These are phyloP conservation scores for Phenganax marumi DNA, from an alignment of 92 coral and sea anemone species.

Conservation along the genomic window DNA sequence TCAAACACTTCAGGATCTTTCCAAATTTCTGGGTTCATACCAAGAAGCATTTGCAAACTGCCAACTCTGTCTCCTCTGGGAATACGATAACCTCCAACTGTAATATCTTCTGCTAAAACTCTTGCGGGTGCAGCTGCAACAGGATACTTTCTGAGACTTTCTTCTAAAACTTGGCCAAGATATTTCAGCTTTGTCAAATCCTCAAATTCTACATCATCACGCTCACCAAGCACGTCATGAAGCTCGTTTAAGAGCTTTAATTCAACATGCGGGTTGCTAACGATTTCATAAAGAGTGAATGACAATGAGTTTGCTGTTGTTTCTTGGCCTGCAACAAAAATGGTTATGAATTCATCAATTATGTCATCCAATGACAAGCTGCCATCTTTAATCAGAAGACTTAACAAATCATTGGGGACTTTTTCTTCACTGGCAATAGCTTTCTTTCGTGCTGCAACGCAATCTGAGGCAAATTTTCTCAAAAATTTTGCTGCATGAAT, in stretches of 20 bases:
- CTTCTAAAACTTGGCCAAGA: slow-evolving; percentile 70
- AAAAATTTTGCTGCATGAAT: neutral
- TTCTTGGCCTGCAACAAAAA: slow-evolving; percentile 78
- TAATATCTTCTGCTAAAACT: slow-evolving; percentile 39
- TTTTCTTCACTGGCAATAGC: neutral
- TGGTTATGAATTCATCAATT: slow-evolving; percentile 64
- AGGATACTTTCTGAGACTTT: slow-evolving; percentile 68
- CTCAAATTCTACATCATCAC: slow-evolving; percentile 56
- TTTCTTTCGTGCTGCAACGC: neutral
- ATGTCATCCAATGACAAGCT: slow-evolving; percentile 61
- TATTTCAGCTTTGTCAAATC: slow-evolving; percentile 74
- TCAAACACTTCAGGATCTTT: slow-evolving; percentile 36
- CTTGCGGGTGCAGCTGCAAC: slow-evolving; percentile 46
- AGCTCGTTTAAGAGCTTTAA: slow-evolving; percentile 60
- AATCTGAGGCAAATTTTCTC: neutral
- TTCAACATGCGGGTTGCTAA: slow-evolving; percentile 59
- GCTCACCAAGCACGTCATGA: slow-evolving; percentile 46
- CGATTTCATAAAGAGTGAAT: slow-evolving; percentile 64
- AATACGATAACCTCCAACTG: slow-evolving; percentile 59
- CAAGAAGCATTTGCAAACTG: slow-evolving; percentile 38
- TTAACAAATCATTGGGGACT: slow-evolving; percentile 60
- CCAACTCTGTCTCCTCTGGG: slow-evolving; percentile 50
- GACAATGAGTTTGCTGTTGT: slow-evolving; percentile 67
- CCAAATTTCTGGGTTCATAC: slow-evolving; percentile 54
- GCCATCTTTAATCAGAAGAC: slow-evolving; percentile 47